Evolutionary conservation across 2,888 invertebrate species (phyloP), one percentile per base, ranked within the genome.

Genomic region (Drosophila rubida): DNA sequence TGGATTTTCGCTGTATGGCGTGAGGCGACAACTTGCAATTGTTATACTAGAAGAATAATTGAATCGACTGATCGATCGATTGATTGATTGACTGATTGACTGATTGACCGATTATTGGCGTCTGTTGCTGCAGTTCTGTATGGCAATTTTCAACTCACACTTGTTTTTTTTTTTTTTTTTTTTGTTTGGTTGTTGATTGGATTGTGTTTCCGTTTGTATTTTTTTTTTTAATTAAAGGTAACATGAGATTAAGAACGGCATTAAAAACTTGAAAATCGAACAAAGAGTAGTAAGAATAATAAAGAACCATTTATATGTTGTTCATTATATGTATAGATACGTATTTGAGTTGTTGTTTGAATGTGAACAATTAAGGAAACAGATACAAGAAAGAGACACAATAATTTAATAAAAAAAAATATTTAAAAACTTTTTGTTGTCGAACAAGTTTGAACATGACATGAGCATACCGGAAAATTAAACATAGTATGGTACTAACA

Each of bases 331-430:
- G 69, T 69, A 74, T 65, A 60, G 30, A 64, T 60, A 74, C 60
- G 60, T 51, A 64, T 69, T 59, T 41, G 27, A 41, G 41, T 58
- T 46, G 27, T 54, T 65, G 27, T 61, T 65, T 63, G 67, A 66
- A 63, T 82, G 69, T 84, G 78, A 73, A 65, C 72, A 77, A 80
- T 69, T 74, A 81, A 76, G 65, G 60, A 73, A 76, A 74, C 69
- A 77, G 79, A 72, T 76, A 72, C 79, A 79, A 81, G 65, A 80
- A 72, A 70, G 63, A 75, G 69, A 76, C 78, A 72, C 69, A 80
- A 75, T 65, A 60, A 65, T 57, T 37, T 27, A 58, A 55, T 61
- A 64, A 71, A 61, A 71, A 66, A 61, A 78, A 63, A 65, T 39
- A 14, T 16, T 49, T 11, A 27, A 39, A 16, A 57, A 50, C 39